Evolutionary conservation across 1,140 invertebrate genomes (phyloP), one percentile per base, ranked within the genome.

Genomic region (Leptestheria dahalacensis): DNA sequence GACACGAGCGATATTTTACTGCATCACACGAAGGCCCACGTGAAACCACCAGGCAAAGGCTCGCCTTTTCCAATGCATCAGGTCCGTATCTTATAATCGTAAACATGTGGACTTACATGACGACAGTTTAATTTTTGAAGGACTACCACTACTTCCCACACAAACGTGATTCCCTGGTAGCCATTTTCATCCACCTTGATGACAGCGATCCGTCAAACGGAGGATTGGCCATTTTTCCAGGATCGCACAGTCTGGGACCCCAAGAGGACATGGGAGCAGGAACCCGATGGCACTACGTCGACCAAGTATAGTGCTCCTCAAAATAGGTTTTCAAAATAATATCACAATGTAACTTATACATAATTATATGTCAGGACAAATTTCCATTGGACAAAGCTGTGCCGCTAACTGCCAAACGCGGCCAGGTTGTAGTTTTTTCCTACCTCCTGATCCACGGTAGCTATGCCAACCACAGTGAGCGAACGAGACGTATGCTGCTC

Each of bases 121-220:
- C 11, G 20, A 21, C 2, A 46, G 41, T 21, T 48, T 57, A 24
- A 23, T 61, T 52, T 51, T 48, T 54, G n/a, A 65, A 78, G 77
- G 80, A 81, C 60, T 82, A 82, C 64, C 79, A 75, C 33, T 81
- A 82, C 62, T 82, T 82, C 64, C 79, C 79, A 0, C 78, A 75
- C 64, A 72, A 78, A 62, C 77, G 81, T 0, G 73, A 82, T 64
- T 75, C 76, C 0, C 78, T 81, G 77, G 69, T 79, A 1, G 79
- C 81, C 1, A 77, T 78, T 1, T 81, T 82, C 63, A 66, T 82
- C 9, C 76, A 80, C 64, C 61, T 82, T 52, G 79, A 82, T 62
- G 78, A 77, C 26, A 75, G 77, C 2, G 72, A 73, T 18, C 73
- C 77, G 0, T 74, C 78, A 59, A 82, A 82, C 62, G 80, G 80